Percentiles rank a stretch among this genome's conserved stretches.
Evolutionary conservation across 2,888 invertebrate genomes (phyloP).

Genomic region (Agriopis leucophaearia): DNA sequence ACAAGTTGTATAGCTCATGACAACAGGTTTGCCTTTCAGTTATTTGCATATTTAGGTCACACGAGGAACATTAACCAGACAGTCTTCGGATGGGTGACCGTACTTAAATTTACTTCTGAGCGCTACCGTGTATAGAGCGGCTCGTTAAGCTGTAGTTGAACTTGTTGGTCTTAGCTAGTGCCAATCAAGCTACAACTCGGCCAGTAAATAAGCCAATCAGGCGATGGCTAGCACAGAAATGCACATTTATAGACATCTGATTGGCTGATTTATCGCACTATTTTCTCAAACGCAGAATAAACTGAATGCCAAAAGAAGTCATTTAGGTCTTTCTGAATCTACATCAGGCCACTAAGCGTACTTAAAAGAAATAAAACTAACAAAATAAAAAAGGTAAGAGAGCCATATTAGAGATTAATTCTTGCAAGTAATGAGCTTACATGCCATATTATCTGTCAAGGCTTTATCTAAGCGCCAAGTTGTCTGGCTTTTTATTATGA

Average conservation of each 20-base stretch:
- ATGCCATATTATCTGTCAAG: neutral
- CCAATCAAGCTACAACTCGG: constrained; percentile 8
- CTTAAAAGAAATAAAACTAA: too few species aligned
- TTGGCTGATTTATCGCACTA: constrained; percentile 2
- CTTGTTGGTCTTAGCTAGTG: neutral
- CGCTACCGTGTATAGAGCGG: neutral
- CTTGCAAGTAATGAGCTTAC: neutral
- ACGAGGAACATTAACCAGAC: neutral
- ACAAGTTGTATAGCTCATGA: neutral
- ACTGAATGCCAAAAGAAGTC: too few species aligned
- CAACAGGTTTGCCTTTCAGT: neutral
- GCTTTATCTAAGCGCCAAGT: neutral
- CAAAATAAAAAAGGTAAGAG: neutral
- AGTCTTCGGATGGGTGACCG: neutral
- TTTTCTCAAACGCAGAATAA: neutral
- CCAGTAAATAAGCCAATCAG: constrained; percentile 12
- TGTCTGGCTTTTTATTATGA: neutral
- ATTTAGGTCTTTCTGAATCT: too few species aligned
- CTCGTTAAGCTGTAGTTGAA: too few species aligned
- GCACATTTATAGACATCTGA: neutral
- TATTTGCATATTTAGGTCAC: constrained; percentile 1
- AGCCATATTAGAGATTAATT: neutral
- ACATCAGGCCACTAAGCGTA: too few species aligned
- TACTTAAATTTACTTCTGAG: too few species aligned
- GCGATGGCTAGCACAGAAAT: neutral